Percentiles rank a stretch among this genome's conserved stretches.
These are phyloP conservation scores for Manacus vitellinus DNA, from an alignment of 2,113 vertebrate genomes.

Conservation along the genomic window DNA sequence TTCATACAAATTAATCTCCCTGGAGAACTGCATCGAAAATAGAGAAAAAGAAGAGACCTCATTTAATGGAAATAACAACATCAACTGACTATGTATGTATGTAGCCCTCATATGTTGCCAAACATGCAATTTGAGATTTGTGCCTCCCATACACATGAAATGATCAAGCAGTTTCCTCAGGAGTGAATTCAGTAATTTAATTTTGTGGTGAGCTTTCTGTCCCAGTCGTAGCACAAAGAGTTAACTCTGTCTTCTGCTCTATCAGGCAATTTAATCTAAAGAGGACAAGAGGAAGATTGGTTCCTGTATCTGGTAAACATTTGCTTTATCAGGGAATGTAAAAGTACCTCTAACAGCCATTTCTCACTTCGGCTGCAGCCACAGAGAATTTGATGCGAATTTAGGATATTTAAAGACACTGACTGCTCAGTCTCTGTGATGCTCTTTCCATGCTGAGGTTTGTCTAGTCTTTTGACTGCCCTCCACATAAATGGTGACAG, in stretches of 20 bases:
- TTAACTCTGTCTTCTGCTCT: slow-evolving; percentile 13
- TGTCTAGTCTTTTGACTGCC: slow-evolving; percentile 20
- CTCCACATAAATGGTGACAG: not conserved
- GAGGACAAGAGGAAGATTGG: slow-evolving; percentile 15
- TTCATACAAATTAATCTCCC: slow-evolving; percentile 72
- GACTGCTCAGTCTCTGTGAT: not conserved
- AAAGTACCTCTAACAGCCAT: not conserved
- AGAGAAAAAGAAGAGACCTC: slow-evolving; percentile 59
- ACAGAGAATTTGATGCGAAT: not conserved
- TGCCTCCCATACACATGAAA: not conserved
- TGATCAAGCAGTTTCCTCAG: not conserved
- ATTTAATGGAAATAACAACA: slow-evolving; percentile 62
- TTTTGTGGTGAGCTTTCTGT: not conserved
- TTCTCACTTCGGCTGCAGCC: slow-evolving; percentile 10
- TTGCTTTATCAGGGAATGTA: slow-evolving; percentile 12
- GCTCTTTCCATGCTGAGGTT: not conserved
- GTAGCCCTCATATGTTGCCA: slow-evolving; percentile 36
- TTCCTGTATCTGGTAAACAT: slow-evolving; percentile 31
- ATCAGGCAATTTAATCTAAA: slow-evolving; percentile 51
- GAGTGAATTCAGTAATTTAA: not conserved
- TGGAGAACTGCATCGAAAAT: slow-evolving; percentile 52
- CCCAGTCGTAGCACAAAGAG: not conserved
- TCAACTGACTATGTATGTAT: slow-evolving; percentile 4
- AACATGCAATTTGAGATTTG: slow-evolving; percentile 25
- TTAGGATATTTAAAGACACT: not conserved